Conservation (phyloP, 2,888 invertebrate genomes). For the Synergus japonicus region DNA sequence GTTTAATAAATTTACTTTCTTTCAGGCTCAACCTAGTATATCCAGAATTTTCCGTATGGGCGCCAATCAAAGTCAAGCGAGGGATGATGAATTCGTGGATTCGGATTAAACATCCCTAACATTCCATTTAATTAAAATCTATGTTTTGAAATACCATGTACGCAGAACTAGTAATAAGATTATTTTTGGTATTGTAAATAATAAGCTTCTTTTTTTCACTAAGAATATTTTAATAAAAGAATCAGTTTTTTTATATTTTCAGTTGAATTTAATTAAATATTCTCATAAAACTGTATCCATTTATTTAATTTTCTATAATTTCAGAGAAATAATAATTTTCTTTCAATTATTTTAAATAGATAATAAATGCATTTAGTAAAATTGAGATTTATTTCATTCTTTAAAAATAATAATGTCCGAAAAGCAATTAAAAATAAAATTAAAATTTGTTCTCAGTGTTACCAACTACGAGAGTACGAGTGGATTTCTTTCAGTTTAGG, state of each 20-base stretch:
- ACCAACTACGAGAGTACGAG: no score
- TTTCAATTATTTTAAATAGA: background rate
- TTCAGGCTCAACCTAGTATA: background rate
- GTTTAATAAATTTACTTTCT: background rate
- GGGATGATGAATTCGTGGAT: constrained; percentile 4
- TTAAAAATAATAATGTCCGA: no score
- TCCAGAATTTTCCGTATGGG: background rate
- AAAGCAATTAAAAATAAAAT: no score
- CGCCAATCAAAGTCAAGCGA: background rate
- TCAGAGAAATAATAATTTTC: background rate
- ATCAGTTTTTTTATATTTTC: background rate
- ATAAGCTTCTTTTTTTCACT: background rate
- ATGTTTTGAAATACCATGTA: background rate
- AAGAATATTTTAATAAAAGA: background rate
- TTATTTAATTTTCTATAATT: background rate
- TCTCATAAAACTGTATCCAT: no score
- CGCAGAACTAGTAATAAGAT: background rate
- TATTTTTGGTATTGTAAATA: background rate
- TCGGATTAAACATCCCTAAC: background rate
- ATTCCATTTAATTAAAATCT: background rate
- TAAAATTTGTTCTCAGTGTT: no score
- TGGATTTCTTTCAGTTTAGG: no score
- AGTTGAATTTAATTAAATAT: background rate
- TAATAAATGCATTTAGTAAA: background rate
- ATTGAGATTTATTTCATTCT: background rate